phyloP scores from a whole-genome alignment of 2,797 vertebrate species.

The Percopsis omiscomaycus region DNA sequence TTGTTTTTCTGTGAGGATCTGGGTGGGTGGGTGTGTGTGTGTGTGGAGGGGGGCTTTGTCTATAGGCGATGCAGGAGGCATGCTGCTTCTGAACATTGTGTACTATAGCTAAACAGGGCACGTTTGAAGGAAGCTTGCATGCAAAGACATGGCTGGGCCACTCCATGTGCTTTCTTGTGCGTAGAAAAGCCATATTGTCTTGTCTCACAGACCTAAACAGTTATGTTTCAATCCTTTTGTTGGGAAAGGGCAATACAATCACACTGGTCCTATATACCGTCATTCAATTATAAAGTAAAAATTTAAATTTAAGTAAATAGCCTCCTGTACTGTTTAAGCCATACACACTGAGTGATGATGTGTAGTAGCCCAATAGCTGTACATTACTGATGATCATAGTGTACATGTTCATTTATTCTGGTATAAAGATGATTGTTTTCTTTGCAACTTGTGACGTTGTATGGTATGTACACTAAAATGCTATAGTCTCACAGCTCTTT shows the following conservation, averaged over 20 bases:
- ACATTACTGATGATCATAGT: too few relatives aligned
- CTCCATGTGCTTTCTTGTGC: neutral
- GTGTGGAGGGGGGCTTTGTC: conserved; percentile 6
- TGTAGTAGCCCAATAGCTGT: too few relatives aligned
- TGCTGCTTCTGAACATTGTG: conserved; percentile 53
- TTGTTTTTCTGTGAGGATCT: neutral
- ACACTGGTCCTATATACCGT: neutral
- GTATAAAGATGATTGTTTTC: neutral
- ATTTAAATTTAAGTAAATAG: too few relatives aligned
- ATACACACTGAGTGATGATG: too few relatives aligned
- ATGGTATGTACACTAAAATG: conserved; percentile 1
- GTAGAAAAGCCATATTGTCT: neutral
- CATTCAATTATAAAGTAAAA: too few relatives aligned
- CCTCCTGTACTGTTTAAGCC: too few relatives aligned
- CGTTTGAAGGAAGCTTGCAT: conserved; percentile 11
- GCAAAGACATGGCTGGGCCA: conserved; percentile 4
- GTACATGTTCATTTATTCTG: too few relatives aligned
- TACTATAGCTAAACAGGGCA: conserved; percentile 30
- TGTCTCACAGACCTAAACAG: conserved; percentile 4
- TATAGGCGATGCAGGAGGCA: conserved; percentile 3
- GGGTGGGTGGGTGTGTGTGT: neutral
- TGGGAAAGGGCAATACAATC: neutral
- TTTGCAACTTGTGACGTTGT: neutral
- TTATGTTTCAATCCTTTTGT: neutral
- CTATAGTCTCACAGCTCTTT: neutral